Conservation (phyloP, 2,113 vertebrate species). For the Charina bottae region DNA sequence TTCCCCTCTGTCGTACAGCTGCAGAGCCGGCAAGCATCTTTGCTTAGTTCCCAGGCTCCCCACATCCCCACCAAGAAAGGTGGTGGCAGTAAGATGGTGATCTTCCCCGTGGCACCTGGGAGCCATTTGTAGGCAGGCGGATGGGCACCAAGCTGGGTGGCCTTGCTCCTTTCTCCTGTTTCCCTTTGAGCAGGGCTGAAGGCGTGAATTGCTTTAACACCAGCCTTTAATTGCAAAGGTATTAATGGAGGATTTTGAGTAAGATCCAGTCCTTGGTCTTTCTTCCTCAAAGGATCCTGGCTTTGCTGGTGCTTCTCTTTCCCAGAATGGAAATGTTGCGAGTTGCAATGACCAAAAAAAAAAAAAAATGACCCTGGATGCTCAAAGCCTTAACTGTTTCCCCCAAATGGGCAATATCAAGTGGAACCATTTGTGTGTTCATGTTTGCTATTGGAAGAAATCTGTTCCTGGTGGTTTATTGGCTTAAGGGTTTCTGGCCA, state of each 20-base stretch:
- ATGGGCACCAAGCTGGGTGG: neutral
- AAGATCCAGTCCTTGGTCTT: neutral
- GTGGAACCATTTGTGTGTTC: neutral
- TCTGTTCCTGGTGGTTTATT: neutral
- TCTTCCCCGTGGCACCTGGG: neutral
- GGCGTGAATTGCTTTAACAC: neutral
- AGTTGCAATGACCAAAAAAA: neutral
- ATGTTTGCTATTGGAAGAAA: neutral
- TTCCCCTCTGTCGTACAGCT: too few relatives aligned
- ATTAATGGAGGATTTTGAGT: neutral
- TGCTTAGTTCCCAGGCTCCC: neutral
- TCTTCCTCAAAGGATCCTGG: neutral
- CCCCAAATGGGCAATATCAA: neutral
- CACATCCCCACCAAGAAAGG: neutral
- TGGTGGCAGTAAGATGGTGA: neutral
- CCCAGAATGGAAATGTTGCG: neutral
- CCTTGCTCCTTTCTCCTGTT: neutral
- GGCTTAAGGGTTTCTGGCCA: neutral
- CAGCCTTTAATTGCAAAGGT: slow-evolving; percentile 7
- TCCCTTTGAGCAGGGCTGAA: neutral
- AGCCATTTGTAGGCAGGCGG: neutral
- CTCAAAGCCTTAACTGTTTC: neutral
- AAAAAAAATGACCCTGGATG: neutral
- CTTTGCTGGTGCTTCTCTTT: neutral
- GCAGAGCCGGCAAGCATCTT: neutral